Conservation (phyloP, 2,797 vertebrate species). For the Myotis vivesi region DNA sequence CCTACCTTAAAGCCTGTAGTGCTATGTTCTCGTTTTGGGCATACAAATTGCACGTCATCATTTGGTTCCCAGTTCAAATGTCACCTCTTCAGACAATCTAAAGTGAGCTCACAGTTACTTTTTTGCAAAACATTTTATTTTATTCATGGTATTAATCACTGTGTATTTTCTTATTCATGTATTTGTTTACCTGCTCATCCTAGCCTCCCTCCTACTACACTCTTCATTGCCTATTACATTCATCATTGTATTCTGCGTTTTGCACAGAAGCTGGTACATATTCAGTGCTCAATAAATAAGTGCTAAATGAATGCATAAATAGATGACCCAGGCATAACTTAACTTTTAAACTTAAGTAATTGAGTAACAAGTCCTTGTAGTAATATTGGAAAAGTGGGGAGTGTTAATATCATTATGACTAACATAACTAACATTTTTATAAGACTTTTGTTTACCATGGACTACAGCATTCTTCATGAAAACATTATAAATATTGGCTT, state of each 20-base stretch:
- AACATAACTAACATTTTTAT: neutral
- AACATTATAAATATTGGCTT: slow-evolving; percentile 3
- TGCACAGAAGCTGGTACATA: neutral
- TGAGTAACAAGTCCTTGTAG: neutral
- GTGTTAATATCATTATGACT: neutral
- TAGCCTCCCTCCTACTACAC: neutral
- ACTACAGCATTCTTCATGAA: neutral
- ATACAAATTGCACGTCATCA: neutral
- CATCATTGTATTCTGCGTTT: neutral
- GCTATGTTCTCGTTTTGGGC: neutral
- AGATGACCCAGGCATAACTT: neutral
- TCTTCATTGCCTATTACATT: neutral
- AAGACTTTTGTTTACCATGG: neutral
- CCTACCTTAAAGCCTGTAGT: neutral
- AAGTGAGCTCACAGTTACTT: neutral
- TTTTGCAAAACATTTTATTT: neutral
- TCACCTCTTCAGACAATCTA: neutral
- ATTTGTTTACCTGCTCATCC: neutral
- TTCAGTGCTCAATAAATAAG: neutral
- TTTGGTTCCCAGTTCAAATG: neutral
- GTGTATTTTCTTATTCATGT: neutral
- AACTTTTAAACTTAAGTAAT: slow-evolving; percentile 12
- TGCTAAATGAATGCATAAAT: neutral
- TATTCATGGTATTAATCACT: neutral
- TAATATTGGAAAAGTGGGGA: neutral